A percentile compares a stretch with the other conserved stretches of the same genome.
Conservation (phyloP, 2,888 invertebrate genomes). For the Hirtodrosophila histrioides region DNA sequence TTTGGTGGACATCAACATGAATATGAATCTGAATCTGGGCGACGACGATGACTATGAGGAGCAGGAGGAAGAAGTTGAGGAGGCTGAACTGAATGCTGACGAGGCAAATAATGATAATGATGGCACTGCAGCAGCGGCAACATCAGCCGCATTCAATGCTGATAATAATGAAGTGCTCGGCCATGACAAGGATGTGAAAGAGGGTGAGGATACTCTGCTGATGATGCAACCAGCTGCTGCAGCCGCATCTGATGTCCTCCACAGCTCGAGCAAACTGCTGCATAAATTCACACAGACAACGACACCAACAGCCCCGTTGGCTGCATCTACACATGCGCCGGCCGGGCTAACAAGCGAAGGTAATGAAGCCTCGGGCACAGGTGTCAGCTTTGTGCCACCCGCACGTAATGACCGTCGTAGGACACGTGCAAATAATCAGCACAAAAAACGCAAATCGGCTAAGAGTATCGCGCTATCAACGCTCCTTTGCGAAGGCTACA, state of each 20-base stretch:
- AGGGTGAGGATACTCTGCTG: constrained; percentile 35
- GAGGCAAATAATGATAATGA: constrained; percentile 64
- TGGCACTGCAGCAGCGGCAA: constrained; percentile 38
- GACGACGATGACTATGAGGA: constrained; percentile 48
- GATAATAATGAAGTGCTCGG: constrained; percentile 62
- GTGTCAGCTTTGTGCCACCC: constrained; percentile 66
- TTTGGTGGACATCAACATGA: constrained; percentile 83
- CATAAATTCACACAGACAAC: constrained; percentile 52
- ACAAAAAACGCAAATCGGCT: constrained; percentile 74
- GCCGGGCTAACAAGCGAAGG: constrained; percentile 55
- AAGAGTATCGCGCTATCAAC: constrained; percentile 81
- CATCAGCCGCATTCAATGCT: constrained; percentile 46
- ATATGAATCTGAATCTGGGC: constrained; percentile 77
- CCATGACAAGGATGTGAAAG: constrained; percentile 42
- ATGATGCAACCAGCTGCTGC: constrained; percentile 53
- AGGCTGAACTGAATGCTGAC: constrained; percentile 48
- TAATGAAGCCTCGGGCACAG: constrained; percentile 55
- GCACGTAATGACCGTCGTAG: constrained; percentile 56
- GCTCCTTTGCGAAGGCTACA: constrained; percentile 84
- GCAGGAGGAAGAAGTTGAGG: constrained; percentile 23
- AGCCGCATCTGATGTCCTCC: constrained; percentile 30
- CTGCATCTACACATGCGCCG: constrained; percentile 20
- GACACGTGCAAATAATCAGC: constrained; percentile 63
- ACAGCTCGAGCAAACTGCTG: constrained; percentile 37
- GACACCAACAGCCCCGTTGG: constrained; percentile 11